Evolutionary conservation across 2,888 invertebrate species (phyloP), one percentile per base, ranked within the genome.

Genomic region (Agrochola circellaris): DNA sequence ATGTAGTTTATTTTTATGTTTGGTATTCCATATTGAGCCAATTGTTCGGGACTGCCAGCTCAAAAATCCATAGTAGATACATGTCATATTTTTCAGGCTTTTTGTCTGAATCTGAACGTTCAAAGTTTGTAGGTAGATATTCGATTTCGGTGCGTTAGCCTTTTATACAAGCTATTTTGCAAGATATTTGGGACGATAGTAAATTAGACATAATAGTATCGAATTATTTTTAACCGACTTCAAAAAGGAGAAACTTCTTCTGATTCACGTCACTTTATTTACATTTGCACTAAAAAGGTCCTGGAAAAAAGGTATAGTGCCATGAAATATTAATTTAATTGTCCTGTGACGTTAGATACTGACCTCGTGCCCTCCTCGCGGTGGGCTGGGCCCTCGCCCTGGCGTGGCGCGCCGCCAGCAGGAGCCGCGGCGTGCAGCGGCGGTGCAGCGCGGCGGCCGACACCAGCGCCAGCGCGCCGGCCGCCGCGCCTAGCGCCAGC

Each of bases 361-460:
- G 79, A 96, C 96, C 96, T 94, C 96, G 92, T 0, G 96, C 96
- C 0, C 94, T 83, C 60, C 93, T 92, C 17, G 95, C 94, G 26
- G 94, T 92, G 1, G 95, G 93, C 86, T 92, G 92, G 2, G 94
- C 92, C 0, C 95, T 75, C 0, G 95, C 96, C 11, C 94, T 85
- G 4, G 94, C 95, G 45, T 95, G 95, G 0, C 96, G 68, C 2
- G 93, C 95, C 3, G 95, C 95, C 3, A 96, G 93, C 90, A 95
- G 88, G 80, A 96, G 91, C 0, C 95, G 88, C 82, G 96, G 95
- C 76, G 95, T 93, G 90, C 94, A 96, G 70, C 95, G 94, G 6
- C 97, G 95, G 91, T 97, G 97, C 83, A 97, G 94, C 67, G 96
- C 97, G 1, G 94, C 93, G 20, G 94, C 93, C 0, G 97, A 96